Conservation (phyloP, 1,140 invertebrate species). For the Drosophila nasuta region DNA sequence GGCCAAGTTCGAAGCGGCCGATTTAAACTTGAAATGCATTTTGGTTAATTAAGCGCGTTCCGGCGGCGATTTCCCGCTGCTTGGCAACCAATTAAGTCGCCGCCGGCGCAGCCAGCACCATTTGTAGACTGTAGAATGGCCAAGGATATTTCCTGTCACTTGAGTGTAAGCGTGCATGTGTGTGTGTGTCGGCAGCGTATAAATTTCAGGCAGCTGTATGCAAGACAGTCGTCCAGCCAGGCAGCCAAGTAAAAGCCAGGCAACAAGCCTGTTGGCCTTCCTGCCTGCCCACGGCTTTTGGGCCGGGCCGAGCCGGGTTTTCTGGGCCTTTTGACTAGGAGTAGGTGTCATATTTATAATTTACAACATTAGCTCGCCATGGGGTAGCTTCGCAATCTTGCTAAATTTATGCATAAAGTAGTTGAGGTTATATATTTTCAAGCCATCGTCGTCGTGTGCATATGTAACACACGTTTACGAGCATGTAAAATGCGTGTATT, state of each 20-base stretch:
- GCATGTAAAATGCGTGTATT: constrained; percentile 82
- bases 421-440: constrained; percentile 80
- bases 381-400: constrained; percentile 82
- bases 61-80: constrained; percentile 79
- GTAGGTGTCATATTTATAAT: constrained; percentile 84
- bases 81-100: constrained; percentile 78
- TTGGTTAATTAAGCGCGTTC: constrained; percentile 81
- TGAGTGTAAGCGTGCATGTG: constrained; percentile 26
- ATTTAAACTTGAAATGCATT: constrained; percentile 72
- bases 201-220: constrained; percentile 68
- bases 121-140: constrained; percentile 32
- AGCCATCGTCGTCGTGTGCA: constrained; percentile 41
- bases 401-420: constrained; percentile 82
- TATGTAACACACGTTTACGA: constrained; percentile 82
- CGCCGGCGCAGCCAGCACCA: constrained; percentile 52
- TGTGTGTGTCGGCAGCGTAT: constrained; percentile 51
- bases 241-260: background rate
- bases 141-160: constrained; percentile 67
- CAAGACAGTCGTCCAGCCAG: constrained; percentile 9
- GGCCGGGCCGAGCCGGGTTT: constrained; percentile 6
- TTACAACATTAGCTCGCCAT: constrained; percentile 83
- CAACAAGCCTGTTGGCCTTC: constrained; percentile 32
- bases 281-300: constrained; percentile 70
- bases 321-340: constrained; percentile 56
- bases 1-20: constrained; percentile 40